phyloP scores from a whole-genome alignment of 2,888 invertebrate species.

The Pachydiplax longipennis region DNA sequence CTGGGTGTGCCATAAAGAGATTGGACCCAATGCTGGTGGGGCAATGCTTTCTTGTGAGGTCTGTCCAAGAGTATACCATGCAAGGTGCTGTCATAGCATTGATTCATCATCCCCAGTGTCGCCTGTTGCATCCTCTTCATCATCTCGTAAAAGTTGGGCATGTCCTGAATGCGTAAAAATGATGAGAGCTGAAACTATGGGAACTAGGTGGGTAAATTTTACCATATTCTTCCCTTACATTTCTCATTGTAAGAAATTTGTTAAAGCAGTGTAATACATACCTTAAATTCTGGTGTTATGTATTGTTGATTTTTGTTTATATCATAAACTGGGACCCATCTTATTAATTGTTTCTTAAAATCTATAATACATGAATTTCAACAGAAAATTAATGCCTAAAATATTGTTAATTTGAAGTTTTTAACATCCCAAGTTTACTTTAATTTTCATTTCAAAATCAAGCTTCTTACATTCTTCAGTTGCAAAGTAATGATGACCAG shows the following conservation, averaged over 20 bases:
- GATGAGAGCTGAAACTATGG: conserved; percentile 10
- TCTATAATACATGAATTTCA: too few relatives aligned
- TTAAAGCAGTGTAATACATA: too few relatives aligned
- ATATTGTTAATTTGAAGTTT: too few relatives aligned
- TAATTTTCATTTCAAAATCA: too few relatives aligned
- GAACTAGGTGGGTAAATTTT: neutral
- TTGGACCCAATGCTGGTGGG: conserved; percentile 60
- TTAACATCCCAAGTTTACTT: too few relatives aligned
- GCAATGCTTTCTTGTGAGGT: conserved; percentile 73
- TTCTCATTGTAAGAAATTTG: too few relatives aligned
- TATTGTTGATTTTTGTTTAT: too few relatives aligned
- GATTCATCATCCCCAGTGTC: conserved; percentile 48
- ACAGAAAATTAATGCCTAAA: too few relatives aligned
- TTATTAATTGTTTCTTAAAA: neutral
- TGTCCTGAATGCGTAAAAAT: conserved; percentile 79
- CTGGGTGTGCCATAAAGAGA: conserved; percentile 88
- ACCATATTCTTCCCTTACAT: neutral
- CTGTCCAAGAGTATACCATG: conserved; percentile 86
- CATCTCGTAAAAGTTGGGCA: conserved; percentile 70
- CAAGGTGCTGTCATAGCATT: conserved; percentile 70
- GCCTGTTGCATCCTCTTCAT: conserved; percentile 57
- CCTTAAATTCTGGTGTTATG: too few relatives aligned
- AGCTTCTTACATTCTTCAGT: too few relatives aligned
- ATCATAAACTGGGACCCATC: too few relatives aligned
- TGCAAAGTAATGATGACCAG: too few relatives aligned